Base-by-base conservation (phyloP, 2,888 invertebrate species). In the Empis livida region DNA sequence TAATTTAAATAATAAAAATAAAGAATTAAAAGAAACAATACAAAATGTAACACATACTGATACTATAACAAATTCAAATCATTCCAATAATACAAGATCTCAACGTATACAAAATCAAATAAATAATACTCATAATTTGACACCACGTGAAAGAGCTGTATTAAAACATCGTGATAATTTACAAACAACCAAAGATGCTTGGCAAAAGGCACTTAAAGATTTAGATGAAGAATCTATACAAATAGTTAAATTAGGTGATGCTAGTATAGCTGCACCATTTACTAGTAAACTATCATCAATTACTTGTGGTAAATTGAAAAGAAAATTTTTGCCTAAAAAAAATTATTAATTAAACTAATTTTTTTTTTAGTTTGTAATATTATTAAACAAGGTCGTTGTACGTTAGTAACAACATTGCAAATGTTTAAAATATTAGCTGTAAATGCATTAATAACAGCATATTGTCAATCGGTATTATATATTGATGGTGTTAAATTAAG, bases 391-490 rank as follows among this genome's bases (percentile, higher is more conserved):
- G 99, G 99, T 1, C 82, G 99, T 17, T 99, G 99, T 67, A 99
- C 99, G 0, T 73, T 99, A 50, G 99, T 99, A 16, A 99, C 99
- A 1, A 99, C 99, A 0, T 74, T 99, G 50, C 99, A 99, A 71
- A 99, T 99, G 99, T 99, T 99, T 73, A 99, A 99, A 75, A 99
- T 99, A 58, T 73, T 99, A 48, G 99, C 99, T 0, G 71, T 99
- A 46, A 99, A 99, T 68, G 99, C 99, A 0, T 77, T 99, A 4
- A 91, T 99, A 54, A 76, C 96, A 54, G 99, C 99, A 1, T 99
- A 99, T 74, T 93, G 95, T 60, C 96, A 99, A 71, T 96, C 96
- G 4, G 97, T 99, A 23, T 75, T 99, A 17, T 99, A 99, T 66
- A 78, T 99, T 54, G 96, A 97, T 66, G 97, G 97, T 13, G 90